phyloP scores from a whole-genome alignment of 92 coral and sea anemone genomes.

The Bergia puertoricense region DNA sequence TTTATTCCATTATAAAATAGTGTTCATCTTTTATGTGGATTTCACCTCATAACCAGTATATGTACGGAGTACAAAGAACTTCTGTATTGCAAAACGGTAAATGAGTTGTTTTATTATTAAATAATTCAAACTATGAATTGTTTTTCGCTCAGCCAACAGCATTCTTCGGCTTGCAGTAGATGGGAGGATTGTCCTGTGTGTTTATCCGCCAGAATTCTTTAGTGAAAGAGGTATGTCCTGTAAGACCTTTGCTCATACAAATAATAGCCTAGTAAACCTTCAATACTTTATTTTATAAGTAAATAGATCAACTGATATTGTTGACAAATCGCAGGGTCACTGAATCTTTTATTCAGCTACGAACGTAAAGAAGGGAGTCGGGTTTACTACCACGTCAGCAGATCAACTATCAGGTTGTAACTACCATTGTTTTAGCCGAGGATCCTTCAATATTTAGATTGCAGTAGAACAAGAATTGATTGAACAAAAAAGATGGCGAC shows the following conservation, averaged over 20 bases:
- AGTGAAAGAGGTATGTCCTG: constrained; percentile 65
- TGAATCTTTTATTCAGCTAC: too few species aligned
- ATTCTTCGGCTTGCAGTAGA: constrained; percentile 90
- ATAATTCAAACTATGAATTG: background rate
- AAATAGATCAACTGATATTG: background rate
- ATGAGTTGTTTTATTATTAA: background rate
- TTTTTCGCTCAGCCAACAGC: constrained; percentile 79
- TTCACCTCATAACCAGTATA: background rate
- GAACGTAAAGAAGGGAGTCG: too few species aligned
- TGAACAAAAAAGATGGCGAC: too few species aligned
- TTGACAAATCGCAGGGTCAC: background rate
- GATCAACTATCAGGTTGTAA: too few species aligned
- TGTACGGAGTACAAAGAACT: background rate
- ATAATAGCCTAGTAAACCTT: too few species aligned
- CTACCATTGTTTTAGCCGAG: too few species aligned
- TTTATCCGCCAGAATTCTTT: constrained; percentile 82
- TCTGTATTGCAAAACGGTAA: background rate
- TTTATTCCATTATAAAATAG: background rate
- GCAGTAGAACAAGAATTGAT: too few species aligned
- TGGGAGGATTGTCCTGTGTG: constrained; percentile 86
- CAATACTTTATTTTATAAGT: too few species aligned
- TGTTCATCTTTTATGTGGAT: background rate
- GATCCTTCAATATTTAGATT: too few species aligned
- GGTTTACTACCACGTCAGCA: too few species aligned
- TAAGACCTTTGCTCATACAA: too few species aligned